Base-by-base conservation (phyloP, 2,888 invertebrate genomes). In the Sinelater perroti region DNA sequence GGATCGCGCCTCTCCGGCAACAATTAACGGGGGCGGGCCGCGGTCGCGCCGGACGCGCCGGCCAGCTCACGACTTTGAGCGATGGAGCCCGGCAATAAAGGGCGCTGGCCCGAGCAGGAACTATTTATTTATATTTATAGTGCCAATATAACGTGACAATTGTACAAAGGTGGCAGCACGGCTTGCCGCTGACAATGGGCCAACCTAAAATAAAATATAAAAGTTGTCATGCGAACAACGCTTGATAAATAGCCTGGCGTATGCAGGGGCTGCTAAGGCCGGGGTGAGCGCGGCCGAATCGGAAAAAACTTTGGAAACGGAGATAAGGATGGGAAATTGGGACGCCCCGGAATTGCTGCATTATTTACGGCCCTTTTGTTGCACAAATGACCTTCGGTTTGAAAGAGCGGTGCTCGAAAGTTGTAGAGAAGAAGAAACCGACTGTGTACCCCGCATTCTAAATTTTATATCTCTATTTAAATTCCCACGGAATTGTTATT, bases 131-230 rank as follows among this genome's bases (percentile, higher is more conserved):
- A 69, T 73, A 73, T 74, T 73, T 73, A 72, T 69, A 68, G 68
- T 68, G 64, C 68, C 69, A 70, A 71, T 70, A 72, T 71, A 72
- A 71, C 67, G 65, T 72, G 72, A 70, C 73, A 70, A 71, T 71
- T 70, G 68, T 65, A 67, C 67, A 70, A 71, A 72, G 70, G 71
- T 71, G 69, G 70, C 68, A 65, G 69, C 67, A 68, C 64, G 66
- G 68, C 69, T 67, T 53, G 63, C 66, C 50, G 59, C 56, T 61
- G 65, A 74, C 72, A 74, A 73, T 69, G 56, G 70, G 63, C 51
- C 65, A 70, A 71, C 65, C 68, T 70, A 71, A 69, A 72, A 73
- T 72, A 75, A 75, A 73, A 74, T 74, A 74, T 74, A 75, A 74
- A 75, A 73, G 67, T 72, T 75, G 75, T 75, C 75, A 75, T 63